These are phyloP conservation scores for Emys orbicularis DNA, from an alignment of 2,797 vertebrate genomes.

Conservation along the genomic window DNA sequence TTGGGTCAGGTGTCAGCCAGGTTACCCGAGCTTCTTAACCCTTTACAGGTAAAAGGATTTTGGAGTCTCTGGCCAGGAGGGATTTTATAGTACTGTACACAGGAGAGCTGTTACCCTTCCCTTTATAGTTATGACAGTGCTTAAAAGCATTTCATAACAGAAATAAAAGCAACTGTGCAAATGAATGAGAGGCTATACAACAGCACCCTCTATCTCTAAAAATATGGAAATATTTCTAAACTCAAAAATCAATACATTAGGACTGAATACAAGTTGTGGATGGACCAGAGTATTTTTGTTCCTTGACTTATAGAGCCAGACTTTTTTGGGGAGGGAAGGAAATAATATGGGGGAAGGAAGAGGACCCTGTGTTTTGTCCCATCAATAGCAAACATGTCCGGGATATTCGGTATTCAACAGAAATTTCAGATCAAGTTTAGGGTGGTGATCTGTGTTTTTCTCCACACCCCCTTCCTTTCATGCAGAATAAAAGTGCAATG, in stretches of 20 bases:
- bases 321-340: not conserved
- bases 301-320: not conserved
- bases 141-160: not conserved
- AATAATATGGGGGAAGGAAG: not conserved
- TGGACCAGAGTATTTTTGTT: not conserved
- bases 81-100: too few species aligned
- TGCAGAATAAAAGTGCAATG: not conserved
- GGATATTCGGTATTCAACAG: not conserved
- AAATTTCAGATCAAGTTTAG: not conserved
- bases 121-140: too few species aligned
- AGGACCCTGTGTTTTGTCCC: not conserved
- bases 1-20: too few species aligned
- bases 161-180: not conserved
- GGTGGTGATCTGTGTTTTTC: fast-evolving
- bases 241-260: not conserved
- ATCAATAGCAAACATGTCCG: not conserved
- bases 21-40: too few species aligned
- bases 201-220: conserved; percentile 72
- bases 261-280: not conserved
- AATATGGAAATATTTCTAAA: not conserved
- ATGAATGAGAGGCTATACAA: conserved; percentile 56
- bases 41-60: too few species aligned
- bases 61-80: too few species aligned
- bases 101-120: too few species aligned
- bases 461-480: not conserved